Conservation (phyloP, 2,113 vertebrate species). For the Marmota monax region DNA sequence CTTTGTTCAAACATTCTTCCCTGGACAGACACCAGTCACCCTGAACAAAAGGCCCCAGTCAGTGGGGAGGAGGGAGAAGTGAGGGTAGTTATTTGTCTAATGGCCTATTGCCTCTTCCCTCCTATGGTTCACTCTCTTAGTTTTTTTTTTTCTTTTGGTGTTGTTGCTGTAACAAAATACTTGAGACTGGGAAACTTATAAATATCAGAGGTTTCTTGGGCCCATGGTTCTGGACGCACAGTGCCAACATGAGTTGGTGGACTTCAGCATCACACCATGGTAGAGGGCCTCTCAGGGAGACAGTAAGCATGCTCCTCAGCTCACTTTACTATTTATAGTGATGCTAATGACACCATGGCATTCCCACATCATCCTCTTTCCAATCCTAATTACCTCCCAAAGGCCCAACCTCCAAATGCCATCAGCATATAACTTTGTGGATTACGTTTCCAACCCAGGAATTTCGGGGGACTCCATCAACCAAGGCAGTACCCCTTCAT, state of each 20-base stretch:
- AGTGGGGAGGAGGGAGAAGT: rapidly evolving
- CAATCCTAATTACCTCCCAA: background rate
- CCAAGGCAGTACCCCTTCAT: background rate
- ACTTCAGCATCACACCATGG: too few species aligned
- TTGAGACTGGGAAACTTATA: background rate
- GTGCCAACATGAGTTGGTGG: too few species aligned
- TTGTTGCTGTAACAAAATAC: background rate
- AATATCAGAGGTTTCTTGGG: background rate
- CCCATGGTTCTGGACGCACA: background rate
- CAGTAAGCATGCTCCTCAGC: background rate
- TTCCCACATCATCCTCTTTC: background rate
- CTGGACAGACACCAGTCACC: background rate
- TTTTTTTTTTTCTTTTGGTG: background rate
- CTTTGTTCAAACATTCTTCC: background rate
- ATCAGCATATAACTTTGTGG: background rate
- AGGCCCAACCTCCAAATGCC: background rate
- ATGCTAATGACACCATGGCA: background rate
- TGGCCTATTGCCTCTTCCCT: background rate
- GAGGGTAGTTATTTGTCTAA: background rate
- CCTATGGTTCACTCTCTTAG: background rate
- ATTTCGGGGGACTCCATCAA: background rate
- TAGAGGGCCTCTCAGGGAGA: background rate
- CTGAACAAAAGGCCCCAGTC: background rate
- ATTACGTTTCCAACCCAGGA: background rate
- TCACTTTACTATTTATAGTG: too few species aligned